Evolutionary conservation across 2,888 invertebrate species (phyloP), one percentile per base, ranked within the genome.

Genomic region (Theristus sp.): DNA sequence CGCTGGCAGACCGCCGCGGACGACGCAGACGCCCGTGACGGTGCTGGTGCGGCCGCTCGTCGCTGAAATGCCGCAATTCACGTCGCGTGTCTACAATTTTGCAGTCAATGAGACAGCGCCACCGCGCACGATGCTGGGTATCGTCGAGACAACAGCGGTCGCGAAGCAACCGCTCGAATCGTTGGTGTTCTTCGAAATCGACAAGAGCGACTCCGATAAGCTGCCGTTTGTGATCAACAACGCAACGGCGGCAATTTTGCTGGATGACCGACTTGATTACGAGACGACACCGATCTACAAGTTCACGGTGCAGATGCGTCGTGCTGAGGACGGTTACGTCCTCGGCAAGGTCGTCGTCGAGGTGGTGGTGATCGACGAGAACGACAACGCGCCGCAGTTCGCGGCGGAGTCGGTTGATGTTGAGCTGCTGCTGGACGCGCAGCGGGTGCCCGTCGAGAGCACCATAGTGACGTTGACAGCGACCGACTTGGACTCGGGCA

Each of bases 401-500:
- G 56, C 27, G 59, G 57, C 49, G 49, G 49, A 49, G 1, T 59
- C 60, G 10, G 67, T 73, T 3, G 61, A 28, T 28, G 31, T n/a
- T 10, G n/a, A 17, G 13, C 24, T 49, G 49, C 13, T 49, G 24
- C 49, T 49, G 49, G 49, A 49, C n/a, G 13, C 49, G 6, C 3
- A 49, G 3, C 20, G 6, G 49, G n/a, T 49, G 3, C 13, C 49
- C n/a, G 49, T 49, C 49, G 49, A 49, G n/a, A 20, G 20, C 49
- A 49, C 49, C 24, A n/a, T 49, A n/a, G 6, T 49, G 13, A 17
- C 20, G 13, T 10, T 49, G 20, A 49, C 82, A 54, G 94, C 93
- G 0, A 83, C 83, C 64, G 94, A 96, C 75, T 83, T 81, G 24
- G 94, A 96, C 75, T 84, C 86, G 1, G 91, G n/a, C 13, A 91